Conservation (phyloP, 2,888 invertebrate species). For the Bhutanitis thaidina region DNA sequence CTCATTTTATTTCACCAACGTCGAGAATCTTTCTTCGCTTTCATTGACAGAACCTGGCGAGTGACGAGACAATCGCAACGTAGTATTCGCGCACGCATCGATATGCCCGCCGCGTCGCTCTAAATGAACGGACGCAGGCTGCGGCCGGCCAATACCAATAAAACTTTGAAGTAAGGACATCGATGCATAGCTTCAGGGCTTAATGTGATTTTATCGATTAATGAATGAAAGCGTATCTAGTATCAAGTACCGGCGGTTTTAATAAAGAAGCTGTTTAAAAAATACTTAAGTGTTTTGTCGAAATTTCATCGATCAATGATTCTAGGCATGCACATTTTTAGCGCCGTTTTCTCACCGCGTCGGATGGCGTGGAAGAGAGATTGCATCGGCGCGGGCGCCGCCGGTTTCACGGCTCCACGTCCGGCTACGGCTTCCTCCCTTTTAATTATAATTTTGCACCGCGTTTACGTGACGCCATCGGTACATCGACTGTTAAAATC, state of each 20-base stretch:
- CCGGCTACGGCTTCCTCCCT: slow-evolving; percentile 68
- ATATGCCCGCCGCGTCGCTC: slow-evolving; percentile 73
- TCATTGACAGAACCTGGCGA: slow-evolving; percentile 52
- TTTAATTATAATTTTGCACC: slow-evolving; percentile 65
- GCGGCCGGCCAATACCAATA: slow-evolving; percentile 67
- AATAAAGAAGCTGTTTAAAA: no score
- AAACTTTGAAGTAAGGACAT: slow-evolving; percentile 51
- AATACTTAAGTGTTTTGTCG: not conserved
- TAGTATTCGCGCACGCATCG: slow-evolving; percentile 63
- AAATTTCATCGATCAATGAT: slow-evolving; percentile 49
- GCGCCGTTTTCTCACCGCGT: slow-evolving; percentile 58
- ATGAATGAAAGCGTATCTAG: slow-evolving; percentile 35
- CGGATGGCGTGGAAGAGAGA: slow-evolving; percentile 46
- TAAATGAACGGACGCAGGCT: slow-evolving; percentile 75
- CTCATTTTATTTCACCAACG: slow-evolving; percentile 30
- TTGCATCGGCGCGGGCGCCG: slow-evolving; percentile 63
- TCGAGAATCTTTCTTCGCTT: slow-evolving; percentile 49
- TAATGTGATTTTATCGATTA: slow-evolving; percentile 54
- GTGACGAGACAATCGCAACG: slow-evolving; percentile 42
- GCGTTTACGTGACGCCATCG: slow-evolving; percentile 38
- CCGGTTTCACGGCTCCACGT: slow-evolving; percentile 56
- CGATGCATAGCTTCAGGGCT: slow-evolving; percentile 46
- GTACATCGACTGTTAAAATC: slow-evolving; percentile 20
- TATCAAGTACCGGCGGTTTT: no score
- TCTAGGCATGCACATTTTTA: slow-evolving; percentile 52